These are phyloP conservation scores for Silurus glanis DNA, from an alignment of 2,113 vertebrate genomes.

Conservation along the genomic window DNA sequence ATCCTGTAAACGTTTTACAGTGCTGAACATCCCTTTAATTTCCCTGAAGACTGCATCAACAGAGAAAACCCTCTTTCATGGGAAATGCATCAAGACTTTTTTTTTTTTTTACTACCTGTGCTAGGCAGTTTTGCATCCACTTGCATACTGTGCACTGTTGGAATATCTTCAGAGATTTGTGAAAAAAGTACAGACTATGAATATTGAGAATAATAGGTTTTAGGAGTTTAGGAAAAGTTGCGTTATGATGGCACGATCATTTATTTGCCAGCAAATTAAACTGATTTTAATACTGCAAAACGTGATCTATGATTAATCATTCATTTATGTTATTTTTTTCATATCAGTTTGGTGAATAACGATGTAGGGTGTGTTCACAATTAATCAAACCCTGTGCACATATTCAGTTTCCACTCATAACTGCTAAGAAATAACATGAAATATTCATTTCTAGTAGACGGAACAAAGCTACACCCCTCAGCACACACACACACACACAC, in stretches of 20 bases:
- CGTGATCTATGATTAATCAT: background rate
- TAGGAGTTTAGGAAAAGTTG: background rate
- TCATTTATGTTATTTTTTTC: background rate
- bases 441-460: background rate
- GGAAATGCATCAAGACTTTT: slow-evolving; percentile 5
- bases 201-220: background rate
- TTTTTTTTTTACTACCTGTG: background rate
- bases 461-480: slow-evolving; percentile 35
- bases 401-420: background rate
- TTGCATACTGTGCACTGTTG: background rate
- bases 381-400: background rate
- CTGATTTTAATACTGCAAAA: background rate
- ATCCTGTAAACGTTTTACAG: slow-evolving; percentile 33
- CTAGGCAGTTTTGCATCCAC: background rate
- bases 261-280: background rate
- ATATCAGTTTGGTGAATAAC: background rate
- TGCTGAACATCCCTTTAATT: slow-evolving; percentile 25
- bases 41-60: slow-evolving; percentile 27
- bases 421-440: background rate
- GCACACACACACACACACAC: slow-evolving; percentile 11
- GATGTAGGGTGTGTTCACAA: background rate
- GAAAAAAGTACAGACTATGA: background rate
- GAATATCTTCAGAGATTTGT: background rate
- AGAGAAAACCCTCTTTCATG: slow-evolving; percentile 16
- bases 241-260: background rate